Percentiles rank a stretch among this genome's conserved stretches.
These are phyloP conservation scores for Scortum barcoo DNA, from an alignment of 2,113 vertebrate genomes.

Conservation along the genomic window DNA sequence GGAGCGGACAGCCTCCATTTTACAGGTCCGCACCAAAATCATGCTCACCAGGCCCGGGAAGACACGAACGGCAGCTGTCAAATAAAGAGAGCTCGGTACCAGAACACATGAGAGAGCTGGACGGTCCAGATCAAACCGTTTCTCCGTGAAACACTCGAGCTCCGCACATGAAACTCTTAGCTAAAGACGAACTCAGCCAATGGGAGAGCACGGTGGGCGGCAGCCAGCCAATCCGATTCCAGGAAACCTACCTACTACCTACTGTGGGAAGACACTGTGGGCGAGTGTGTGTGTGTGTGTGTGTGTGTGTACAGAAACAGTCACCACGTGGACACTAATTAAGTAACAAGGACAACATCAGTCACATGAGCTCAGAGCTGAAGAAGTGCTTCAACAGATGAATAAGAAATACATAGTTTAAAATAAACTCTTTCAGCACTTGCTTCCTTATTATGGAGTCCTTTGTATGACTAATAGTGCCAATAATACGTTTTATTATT, in stretches of 20 bases:
- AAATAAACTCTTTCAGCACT: too few relatives aligned
- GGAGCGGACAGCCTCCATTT: slow-evolving; percentile 86
- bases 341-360: too few relatives aligned
- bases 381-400: too few relatives aligned
- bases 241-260: not conserved
- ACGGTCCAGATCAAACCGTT: not conserved
- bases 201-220: slow-evolving; percentile 18
- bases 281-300: not conserved
- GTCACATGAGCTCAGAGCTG: too few relatives aligned
- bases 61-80: too few relatives aligned
- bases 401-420: too few relatives aligned
- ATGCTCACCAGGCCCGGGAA: accelerated
- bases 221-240: not conserved
- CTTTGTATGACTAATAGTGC: too few relatives aligned
- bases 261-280: slow-evolving; percentile 13
- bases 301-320: slow-evolving; percentile 28
- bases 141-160: slow-evolving; percentile 7
- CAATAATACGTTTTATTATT: too few relatives aligned
- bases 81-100: not conserved
- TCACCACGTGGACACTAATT: not conserved
- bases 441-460: too few relatives aligned
- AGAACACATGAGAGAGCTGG: accelerated
- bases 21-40: slow-evolving; percentile 22
- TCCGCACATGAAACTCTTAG: accelerated
- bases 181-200: slow-evolving; percentile 26